phyloP scores from a whole-genome alignment of 2,113 vertebrate species.

The Oreochromis tanganicae region DNA sequence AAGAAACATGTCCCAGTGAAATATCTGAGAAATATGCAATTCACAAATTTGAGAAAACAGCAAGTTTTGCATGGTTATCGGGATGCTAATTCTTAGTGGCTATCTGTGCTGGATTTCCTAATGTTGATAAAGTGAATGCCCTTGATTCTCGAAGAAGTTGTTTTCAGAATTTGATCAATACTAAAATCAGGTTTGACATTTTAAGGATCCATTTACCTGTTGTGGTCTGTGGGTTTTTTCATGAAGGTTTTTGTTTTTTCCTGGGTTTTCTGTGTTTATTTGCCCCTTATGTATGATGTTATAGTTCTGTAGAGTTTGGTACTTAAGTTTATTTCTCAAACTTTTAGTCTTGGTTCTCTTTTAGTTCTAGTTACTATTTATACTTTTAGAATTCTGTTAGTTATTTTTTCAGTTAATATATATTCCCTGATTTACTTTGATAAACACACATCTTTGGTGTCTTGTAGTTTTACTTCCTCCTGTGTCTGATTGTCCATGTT shows the following conservation, averaged over 20 bases:
- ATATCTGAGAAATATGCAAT: conserved; percentile 24
- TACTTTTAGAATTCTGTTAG: neutral
- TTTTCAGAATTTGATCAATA: neutral
- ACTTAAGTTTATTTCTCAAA: neutral
- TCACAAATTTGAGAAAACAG: neutral
- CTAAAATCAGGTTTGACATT: neutral
- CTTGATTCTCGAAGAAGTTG: neutral
- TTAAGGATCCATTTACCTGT: neutral
- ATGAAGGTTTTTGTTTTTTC: neutral
- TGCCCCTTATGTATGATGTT: neutral
- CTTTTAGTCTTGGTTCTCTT: neutral
- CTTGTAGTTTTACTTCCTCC: neutral
- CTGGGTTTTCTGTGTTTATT: neutral
- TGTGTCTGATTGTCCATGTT: neutral
- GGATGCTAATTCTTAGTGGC: neutral
- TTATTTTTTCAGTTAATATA: neutral
- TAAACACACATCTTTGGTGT: neutral
- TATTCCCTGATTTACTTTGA: neutral
- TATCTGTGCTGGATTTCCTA: neutral
- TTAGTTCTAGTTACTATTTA: neutral
- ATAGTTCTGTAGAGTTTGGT: neutral
- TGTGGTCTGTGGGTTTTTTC: neutral
- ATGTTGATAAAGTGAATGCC: neutral
- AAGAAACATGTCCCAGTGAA: neutral
- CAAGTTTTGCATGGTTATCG: neutral